Base-by-base conservation (phyloP, 2,888 invertebrate genomes). In the Stenoptilia bipunctidactyla region DNA sequence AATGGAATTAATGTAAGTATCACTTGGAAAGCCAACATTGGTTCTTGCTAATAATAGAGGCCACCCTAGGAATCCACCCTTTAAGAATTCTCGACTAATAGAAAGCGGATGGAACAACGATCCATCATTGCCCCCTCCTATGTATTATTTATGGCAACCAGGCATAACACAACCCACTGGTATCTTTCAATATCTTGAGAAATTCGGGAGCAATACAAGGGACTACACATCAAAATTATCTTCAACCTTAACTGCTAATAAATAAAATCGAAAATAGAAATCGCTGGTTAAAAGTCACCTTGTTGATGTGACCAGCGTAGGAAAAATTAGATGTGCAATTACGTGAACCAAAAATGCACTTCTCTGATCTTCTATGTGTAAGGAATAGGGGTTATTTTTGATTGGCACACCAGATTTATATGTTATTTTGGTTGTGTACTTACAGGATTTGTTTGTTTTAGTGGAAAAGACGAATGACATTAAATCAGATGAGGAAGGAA, bases 171-270 rank as follows among this genome's bases (percentile, higher is more conserved):
- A 58, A 71, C 74, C 74, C 69, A 66, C 66, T 69, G 79, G 77
- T 83, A 83, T 82, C 82, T 80, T 82, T 80, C 82, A 80, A 82
- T 83, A 82, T 83, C 82, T 79, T 72, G 67, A 79, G 71, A 76
- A 76, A 75, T 79, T 73, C 58, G 76, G 56, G 63, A 74, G 70
- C 64, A 10, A 30, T 9, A 3, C 30, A 8, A 10, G n/a, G 12
- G 30, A 8, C 30, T 2, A 2, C n/a, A 30, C 12, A 8, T 3
- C 9, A 30, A 30, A 3, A 3, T 3, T 10, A 30, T 8, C 12
- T n/a, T 30, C 30, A 30, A 30, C 30, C n/a, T 30, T 30, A 30
- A n/a, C 2, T 3, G 14, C 14, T 35, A 27, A 39, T 30, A 36
- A 14, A 40, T 40, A 40, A 13, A 13, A 9, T 9, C 8, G 15